phyloP scores from a whole-genome alignment of 2,113 vertebrate species.

The Halichoeres trimaculatus region DNA sequence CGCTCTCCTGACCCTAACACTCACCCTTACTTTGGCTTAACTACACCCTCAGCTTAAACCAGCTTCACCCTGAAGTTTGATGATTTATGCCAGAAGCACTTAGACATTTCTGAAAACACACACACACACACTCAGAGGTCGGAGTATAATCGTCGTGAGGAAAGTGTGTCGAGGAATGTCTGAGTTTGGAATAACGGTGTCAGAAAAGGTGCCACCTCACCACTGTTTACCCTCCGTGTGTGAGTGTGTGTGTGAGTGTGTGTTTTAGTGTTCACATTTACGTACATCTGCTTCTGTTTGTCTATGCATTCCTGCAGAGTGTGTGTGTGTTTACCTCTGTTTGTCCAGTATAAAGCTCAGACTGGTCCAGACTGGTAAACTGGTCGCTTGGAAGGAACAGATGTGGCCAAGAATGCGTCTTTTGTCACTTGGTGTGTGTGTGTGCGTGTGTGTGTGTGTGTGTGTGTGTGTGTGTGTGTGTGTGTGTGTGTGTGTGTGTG shows the following conservation, averaged over 20 bases:
- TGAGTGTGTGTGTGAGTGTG: conserved; percentile 31
- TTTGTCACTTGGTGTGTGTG: background rate
- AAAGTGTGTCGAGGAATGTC: conserved; percentile 59
- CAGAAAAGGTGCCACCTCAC: conserved; percentile 36
- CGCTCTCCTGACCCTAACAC: background rate
- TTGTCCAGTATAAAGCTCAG: conserved; percentile 53
- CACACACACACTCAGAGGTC: conserved; percentile 15
- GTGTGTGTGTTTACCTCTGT: conserved; percentile 42
- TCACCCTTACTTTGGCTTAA: background rate
- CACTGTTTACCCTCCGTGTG: conserved; percentile 47
- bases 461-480: no score
- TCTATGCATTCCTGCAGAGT: conserved; percentile 40
- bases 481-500: no score
- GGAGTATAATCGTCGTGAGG: conserved; percentile 32
- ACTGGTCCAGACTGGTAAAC: conserved; percentile 48
- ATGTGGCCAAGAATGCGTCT: conserved; percentile 49
- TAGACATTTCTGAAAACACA: background rate
- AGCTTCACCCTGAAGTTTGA: background rate
- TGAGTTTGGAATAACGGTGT: conserved; percentile 59
- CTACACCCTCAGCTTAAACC: background rate
- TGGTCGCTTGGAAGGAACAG: conserved; percentile 37
- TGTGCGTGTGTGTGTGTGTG: background rate
- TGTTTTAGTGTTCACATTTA: conserved; percentile 38
- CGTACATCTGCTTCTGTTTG: conserved; percentile 54
- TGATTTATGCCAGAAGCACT: background rate